Percentiles rank a stretch among this genome's conserved stretches.
phyloP scores from a whole-genome alignment of 2,113 vertebrate species.

The Plectropomus leopardus region DNA sequence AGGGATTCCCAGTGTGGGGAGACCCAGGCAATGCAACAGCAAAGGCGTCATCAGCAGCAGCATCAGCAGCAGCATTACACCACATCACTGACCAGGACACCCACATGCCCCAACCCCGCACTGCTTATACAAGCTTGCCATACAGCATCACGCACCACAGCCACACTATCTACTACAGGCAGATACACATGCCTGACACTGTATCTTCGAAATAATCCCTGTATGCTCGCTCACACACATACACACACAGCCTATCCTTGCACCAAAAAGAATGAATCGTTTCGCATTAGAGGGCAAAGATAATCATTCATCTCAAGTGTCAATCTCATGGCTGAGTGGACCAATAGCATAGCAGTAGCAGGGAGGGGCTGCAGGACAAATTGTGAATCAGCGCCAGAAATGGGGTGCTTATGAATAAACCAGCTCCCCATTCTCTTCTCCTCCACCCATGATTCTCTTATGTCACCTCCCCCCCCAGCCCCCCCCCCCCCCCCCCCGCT shows the following conservation, averaged over 20 bases:
- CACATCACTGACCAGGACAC: constrained; percentile 76
- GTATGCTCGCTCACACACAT: background rate
- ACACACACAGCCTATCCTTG: background rate
- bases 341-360: constrained; percentile 7
- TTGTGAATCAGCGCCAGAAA: constrained; percentile 57
- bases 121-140: constrained; percentile 60
- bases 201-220: constrained; percentile 17
- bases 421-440: constrained; percentile 53
- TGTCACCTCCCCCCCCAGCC: constrained; percentile 46
- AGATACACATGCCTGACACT: constrained; percentile 18
- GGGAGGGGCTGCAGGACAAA: constrained; percentile 38
- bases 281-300: constrained; percentile 42
- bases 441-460: constrained; percentile 38
- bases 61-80: constrained; percentile 64
- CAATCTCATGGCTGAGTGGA: constrained; percentile 32
- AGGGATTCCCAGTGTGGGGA: constrained; percentile 83
- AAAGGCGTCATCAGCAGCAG: constrained; percentile 75
- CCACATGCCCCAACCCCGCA: constrained; percentile 56
- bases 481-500: constrained; percentile 19
- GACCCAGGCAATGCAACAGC: constrained; percentile 75
- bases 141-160: constrained; percentile 34
- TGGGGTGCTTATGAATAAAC: constrained; percentile 72
- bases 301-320: constrained; percentile 32
- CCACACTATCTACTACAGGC: constrained; percentile 2
- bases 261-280: constrained; percentile 31